Conservation (phyloP, 2,113 vertebrate genomes). For the Turnix velox region DNA sequence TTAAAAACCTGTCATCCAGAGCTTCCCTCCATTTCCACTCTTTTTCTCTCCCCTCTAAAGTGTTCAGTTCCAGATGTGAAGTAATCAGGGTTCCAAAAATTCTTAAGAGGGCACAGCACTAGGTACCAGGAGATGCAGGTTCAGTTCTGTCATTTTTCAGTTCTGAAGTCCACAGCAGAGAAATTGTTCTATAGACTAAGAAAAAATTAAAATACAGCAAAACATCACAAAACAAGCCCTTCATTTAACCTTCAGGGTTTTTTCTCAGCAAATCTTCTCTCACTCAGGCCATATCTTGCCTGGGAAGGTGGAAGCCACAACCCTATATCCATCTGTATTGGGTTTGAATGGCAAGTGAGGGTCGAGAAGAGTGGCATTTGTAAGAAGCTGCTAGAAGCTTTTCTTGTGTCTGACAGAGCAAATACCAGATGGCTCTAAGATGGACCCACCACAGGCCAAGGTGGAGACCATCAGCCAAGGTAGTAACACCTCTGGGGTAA, state of each 20-base stretch:
- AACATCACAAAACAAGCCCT: not conserved
- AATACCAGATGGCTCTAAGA: not conserved
- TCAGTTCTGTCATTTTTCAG: not conserved
- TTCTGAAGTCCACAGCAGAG: not conserved
- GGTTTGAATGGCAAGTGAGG: not conserved
- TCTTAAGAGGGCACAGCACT: not conserved
- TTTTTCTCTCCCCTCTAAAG: not conserved
- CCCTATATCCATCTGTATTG: not conserved
- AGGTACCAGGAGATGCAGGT: not conserved
- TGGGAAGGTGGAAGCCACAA: not conserved
- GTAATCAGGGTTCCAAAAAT: not conserved
- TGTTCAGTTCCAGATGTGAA: not conserved
- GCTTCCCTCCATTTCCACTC: not conserved
- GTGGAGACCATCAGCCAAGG: not conserved
- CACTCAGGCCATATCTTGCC: not conserved
- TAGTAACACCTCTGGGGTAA: not conserved
- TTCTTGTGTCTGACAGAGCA: not conserved
- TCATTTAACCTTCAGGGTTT: not conserved
- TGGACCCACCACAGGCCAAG: not conserved
- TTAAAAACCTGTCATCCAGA: not conserved
- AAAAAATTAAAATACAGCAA: not conserved
- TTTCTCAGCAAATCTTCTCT: not conserved
- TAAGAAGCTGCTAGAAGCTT: not conserved
- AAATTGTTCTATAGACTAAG: not conserved
- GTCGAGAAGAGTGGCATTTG: not conserved